Evolutionary conservation across 2,888 invertebrate genomes (phyloP).

Genomic region (Imbricaverruca yamaguchii): DNA sequence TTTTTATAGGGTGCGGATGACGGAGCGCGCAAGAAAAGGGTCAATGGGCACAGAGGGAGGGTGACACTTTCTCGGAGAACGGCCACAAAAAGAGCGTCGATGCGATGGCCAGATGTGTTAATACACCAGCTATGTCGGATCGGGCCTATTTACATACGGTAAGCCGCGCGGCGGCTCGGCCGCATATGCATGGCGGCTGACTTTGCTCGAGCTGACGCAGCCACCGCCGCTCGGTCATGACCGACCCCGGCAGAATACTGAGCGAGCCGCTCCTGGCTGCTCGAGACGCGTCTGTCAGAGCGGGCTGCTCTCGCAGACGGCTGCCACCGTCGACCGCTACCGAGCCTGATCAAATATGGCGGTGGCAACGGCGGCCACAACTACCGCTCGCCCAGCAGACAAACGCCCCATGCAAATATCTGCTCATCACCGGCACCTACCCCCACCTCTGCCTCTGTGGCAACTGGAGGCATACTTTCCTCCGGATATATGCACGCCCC

Average conservation of each 20-base stretch:
- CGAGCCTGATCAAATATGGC: too few species aligned
- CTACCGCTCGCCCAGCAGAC: too few species aligned
- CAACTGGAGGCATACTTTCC: background rate
- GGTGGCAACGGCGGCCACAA: too few species aligned
- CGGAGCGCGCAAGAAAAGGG: background rate
- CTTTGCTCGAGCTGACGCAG: background rate
- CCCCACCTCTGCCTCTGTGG: background rate
- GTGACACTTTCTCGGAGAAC: background rate
- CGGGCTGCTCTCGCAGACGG: too few species aligned
- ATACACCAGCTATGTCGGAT: background rate
- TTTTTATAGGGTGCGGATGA: background rate
- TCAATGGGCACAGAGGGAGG: background rate
- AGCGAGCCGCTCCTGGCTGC: too few species aligned
- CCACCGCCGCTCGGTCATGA: background rate
- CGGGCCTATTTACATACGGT: background rate
- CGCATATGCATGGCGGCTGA: background rate
- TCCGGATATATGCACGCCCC: background rate
- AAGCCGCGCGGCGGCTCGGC: background rate
- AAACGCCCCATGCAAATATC: too few species aligned
- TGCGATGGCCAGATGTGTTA: background rate
- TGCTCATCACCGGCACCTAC: background rate
- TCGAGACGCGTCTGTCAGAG: too few species aligned
- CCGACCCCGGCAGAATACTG: background rate
- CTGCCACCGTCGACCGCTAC: too few species aligned
- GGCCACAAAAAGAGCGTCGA: background rate